phyloP scores from a whole-genome alignment of 2,113 vertebrate species.

The Phainopepla nitens region DNA sequence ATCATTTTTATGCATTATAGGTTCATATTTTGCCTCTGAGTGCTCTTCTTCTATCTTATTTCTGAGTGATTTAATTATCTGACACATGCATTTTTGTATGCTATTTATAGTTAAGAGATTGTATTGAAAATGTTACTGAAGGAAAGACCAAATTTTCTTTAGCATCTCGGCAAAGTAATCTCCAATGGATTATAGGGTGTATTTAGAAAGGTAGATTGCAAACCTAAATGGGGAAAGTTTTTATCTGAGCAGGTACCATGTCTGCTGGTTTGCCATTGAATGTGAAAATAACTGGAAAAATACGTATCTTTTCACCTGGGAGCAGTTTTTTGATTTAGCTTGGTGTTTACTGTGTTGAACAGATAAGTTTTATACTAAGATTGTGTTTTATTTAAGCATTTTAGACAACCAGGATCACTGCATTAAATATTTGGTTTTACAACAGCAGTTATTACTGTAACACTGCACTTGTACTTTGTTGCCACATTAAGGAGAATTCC shows the following conservation, averaged over 20 bases:
- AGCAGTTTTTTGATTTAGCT: not conserved
- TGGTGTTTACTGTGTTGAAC: not conserved
- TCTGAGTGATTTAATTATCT: not conserved
- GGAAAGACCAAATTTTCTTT: not conserved
- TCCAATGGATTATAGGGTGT: not conserved
- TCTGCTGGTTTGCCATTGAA: not conserved
- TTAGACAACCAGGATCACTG: not conserved
- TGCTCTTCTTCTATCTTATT: not conserved
- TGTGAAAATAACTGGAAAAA: not conserved
- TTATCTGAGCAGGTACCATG: not conserved
- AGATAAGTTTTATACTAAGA: not conserved
- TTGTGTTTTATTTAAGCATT: not conserved
- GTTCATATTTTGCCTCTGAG: not conserved
- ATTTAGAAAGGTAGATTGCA: not conserved
- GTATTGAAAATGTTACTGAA: not conserved
- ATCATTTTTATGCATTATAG: not conserved
- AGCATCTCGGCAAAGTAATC: not conserved
- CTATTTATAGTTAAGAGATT: not conserved
- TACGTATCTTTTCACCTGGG: not conserved
- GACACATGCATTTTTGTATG: not conserved
- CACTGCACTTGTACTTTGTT: not conserved
- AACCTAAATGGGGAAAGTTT: not conserved
- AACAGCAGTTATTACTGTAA: not conserved
- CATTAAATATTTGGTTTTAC: not conserved
- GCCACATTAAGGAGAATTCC: not conserved